These are phyloP conservation scores for Stegastes partitus DNA, from an alignment of 2,113 vertebrate species.

Conservation along the genomic window DNA sequence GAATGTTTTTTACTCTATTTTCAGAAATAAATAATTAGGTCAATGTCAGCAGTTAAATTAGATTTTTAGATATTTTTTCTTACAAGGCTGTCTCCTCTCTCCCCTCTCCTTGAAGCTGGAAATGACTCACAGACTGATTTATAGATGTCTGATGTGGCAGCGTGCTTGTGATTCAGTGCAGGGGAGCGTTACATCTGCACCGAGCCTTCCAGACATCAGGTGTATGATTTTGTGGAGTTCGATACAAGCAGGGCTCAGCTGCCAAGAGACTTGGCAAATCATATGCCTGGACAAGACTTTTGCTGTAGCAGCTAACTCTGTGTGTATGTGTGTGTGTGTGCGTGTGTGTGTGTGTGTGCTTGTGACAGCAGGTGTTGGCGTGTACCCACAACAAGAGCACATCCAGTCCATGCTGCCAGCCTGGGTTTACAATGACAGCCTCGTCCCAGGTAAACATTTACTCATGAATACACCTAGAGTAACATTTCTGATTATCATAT, in stretches of 20 bases:
- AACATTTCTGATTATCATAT: neutral
- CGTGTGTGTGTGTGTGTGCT: conserved; percentile 38
- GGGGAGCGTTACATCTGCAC: conserved; percentile 52
- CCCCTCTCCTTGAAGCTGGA: conserved; percentile 32
- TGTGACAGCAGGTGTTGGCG: conserved; percentile 88
- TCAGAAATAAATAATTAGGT: conserved; percentile 19
- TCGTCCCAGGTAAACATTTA: conserved; percentile 92
- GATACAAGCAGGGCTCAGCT: conserved; percentile 58
- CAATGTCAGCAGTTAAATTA: conserved; percentile 17
- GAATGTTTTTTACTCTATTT: conserved; percentile 20
- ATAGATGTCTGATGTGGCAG: conserved; percentile 52
- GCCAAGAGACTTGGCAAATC: conserved; percentile 60
- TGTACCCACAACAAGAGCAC: conserved; percentile 93
- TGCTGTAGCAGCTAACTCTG: conserved; percentile 31
- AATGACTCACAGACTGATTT: conserved; percentile 58
- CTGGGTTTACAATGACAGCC: conserved; percentile 96
- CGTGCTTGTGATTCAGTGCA: conserved; percentile 62
- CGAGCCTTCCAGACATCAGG: conserved; percentile 54
- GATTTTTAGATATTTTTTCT: conserved; percentile 11
- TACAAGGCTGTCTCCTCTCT: conserved; percentile 19
- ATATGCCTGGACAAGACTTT: conserved; percentile 37
- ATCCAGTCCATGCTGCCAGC: conserved; percentile 92
- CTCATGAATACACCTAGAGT: neutral
- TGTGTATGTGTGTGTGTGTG: conserved; percentile 45
- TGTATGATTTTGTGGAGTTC: conserved; percentile 53